phyloP scores from a whole-genome alignment of 2,888 invertebrate species.

The Aphelenchoides bicaudatus region DNA sequence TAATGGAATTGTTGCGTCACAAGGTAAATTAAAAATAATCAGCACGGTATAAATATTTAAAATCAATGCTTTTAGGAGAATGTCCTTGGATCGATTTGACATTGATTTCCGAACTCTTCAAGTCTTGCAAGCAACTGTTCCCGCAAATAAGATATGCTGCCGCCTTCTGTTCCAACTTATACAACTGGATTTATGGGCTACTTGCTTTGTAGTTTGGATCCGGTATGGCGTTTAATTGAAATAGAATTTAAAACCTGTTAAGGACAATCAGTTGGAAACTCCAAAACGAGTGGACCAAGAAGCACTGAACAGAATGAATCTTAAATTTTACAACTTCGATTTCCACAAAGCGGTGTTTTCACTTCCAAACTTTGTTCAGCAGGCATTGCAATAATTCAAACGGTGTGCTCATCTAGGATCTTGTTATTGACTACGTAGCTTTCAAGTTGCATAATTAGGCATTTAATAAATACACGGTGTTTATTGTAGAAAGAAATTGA shows the following conservation, averaged over 20 bases:
- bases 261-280: constrained; percentile 10
- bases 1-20: constrained; percentile 12
- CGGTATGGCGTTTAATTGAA: constrained; percentile 8
- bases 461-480: no score
- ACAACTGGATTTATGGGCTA: constrained; percentile 34
- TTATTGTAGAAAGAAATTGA: no score
- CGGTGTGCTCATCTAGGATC: neutral
- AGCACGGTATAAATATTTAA: neutral
- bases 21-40: constrained; percentile 5
- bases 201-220: constrained; percentile 23
- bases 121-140: constrained; percentile 21
- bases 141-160: constrained; percentile 28
- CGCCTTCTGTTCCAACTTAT: constrained; percentile 31
- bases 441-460: no score
- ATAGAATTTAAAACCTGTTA: neutral
- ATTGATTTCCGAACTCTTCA: constrained; percentile 17
- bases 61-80: constrained; percentile 22
- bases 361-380: constrained; percentile 17
- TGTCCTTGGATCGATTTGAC: constrained; percentile 33
- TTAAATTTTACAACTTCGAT: constrained; percentile 21
- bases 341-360: constrained; percentile 9
- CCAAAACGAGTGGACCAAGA: constrained; percentile 2
- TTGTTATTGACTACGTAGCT: no score
- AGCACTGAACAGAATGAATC: constrained; percentile 2
- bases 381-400: constrained; percentile 10